phyloP scores from a whole-genome alignment of 2,888 invertebrate species.

The Leptogaster cylindrica region DNA sequence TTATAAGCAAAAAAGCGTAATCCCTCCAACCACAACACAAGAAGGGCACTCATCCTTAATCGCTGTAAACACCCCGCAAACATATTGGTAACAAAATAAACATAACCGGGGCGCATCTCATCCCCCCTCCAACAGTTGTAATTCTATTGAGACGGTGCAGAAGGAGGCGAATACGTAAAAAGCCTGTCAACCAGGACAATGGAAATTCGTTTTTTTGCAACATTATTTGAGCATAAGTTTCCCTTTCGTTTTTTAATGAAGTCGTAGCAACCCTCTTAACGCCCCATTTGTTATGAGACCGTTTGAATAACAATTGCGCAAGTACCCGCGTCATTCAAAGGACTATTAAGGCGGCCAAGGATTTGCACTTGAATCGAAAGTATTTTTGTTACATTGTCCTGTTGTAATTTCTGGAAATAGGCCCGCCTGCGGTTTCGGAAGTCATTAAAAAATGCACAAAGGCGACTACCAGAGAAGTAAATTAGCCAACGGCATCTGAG shows the following conservation, averaged over 20 bases:
- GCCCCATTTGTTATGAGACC: constrained; percentile 45
- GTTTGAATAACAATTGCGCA: constrained; percentile 34
- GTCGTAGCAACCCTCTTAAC: constrained; percentile 41
- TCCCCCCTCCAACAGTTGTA: neutral
- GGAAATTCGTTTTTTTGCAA: constrained; percentile 38
- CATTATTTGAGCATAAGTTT: constrained; percentile 46
- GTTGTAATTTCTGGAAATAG: constrained; percentile 9
- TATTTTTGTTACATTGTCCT: constrained; percentile 7
- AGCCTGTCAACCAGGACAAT: constrained; percentile 18
- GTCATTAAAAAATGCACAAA: constrained; percentile 45
- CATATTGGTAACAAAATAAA: constrained; percentile 37
- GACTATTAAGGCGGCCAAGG: constrained; percentile 11
- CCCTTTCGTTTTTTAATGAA: constrained; percentile 47
- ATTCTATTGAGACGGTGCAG: neutral
- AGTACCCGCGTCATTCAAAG: constrained; percentile 2
- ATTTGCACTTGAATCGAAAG: constrained; percentile 38
- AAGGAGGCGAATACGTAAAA: constrained; percentile 19
- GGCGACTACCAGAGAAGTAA: neutral
- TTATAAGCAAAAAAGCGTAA: constrained; percentile 4
- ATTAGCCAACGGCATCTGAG: too few species aligned
- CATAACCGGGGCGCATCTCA: neutral
- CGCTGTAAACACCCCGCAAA: constrained; percentile 45
- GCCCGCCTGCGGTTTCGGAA: constrained; percentile 49
- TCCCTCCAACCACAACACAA: constrained; percentile 22
- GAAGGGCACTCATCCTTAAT: constrained; percentile 41